These are phyloP conservation scores for Myotis yumanensis DNA, from an alignment of 2,113 vertebrate genomes.

Conservation along the genomic window DNA sequence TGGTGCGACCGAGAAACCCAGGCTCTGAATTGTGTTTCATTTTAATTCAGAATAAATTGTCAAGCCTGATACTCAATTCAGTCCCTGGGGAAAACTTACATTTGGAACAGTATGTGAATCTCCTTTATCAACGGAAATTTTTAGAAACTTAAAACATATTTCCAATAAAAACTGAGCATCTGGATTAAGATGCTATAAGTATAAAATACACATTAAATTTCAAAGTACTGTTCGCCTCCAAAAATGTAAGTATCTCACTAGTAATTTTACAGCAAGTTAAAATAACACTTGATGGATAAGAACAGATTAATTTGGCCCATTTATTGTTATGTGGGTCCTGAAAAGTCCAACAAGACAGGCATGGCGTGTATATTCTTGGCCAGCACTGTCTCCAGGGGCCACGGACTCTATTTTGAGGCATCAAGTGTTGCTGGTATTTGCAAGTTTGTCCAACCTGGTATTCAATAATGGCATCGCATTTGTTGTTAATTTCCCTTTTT, in stretches of 20 bases:
- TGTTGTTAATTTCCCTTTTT: background rate
- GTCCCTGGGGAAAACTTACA: background rate
- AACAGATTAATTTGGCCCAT: background rate
- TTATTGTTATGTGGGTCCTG: background rate
- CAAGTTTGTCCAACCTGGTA: background rate
- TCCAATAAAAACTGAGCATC: background rate
- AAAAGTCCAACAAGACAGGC: background rate
- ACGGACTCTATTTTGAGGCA: fast-evolving
- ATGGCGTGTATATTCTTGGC: fast-evolving
- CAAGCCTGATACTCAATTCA: background rate
- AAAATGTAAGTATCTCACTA: background rate
- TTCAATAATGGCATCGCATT: background rate
- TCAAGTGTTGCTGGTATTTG: background rate
- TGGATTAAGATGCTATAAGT: background rate
- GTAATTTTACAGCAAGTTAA: background rate
- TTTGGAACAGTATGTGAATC: background rate
- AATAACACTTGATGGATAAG: background rate
- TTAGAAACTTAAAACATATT: background rate
- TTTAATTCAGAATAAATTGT: background rate
- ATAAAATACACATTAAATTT: background rate
- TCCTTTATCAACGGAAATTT: background rate
- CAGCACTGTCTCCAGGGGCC: background rate
- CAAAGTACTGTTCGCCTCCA: background rate
- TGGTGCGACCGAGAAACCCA: background rate
- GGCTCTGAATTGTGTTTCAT: background rate